Percentiles rank a stretch among this genome's conserved stretches.
These are phyloP conservation scores for Dendropsophus ebraccatus DNA, from an alignment of 2,113 vertebrate genomes.

Conservation along the genomic window DNA sequence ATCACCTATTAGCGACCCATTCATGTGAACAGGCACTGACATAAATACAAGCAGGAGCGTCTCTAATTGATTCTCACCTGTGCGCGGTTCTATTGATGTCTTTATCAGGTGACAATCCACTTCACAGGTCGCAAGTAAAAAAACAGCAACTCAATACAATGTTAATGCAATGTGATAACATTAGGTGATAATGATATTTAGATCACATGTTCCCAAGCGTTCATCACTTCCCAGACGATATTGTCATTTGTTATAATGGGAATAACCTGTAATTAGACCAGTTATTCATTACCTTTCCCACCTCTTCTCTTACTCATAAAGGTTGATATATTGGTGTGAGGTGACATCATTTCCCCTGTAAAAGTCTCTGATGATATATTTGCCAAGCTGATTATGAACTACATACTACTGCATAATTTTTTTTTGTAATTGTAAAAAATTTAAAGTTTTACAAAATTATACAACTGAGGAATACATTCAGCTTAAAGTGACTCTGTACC, in stretches of 20 bases:
- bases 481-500: too few relatives aligned
- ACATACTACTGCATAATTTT: too few relatives aligned
- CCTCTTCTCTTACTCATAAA: background rate
- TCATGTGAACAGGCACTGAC: background rate
- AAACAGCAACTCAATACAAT: background rate
- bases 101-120: constrained; percentile 10
- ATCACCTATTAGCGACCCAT: background rate
- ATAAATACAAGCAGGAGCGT: background rate
- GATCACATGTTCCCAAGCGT: background rate
- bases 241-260: background rate
- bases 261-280: background rate
- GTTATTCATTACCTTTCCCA: constrained; percentile 10
- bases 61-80: constrained; percentile 13
- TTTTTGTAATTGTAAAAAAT: too few relatives aligned
- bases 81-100: background rate
- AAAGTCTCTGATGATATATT: background rate
- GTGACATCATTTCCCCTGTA: background rate
- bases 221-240: background rate
- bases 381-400: too few relatives aligned
- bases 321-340: background rate
- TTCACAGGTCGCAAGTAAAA: background rate
- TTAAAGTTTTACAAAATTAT: too few relatives aligned
- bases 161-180: constrained; percentile 3
- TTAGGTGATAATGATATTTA: constrained; percentile 31
- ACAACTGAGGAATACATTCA: too few relatives aligned